These are phyloP conservation scores for Eulacestoma nigropectus DNA, from an alignment of 2,113 vertebrate species.

Conservation along the genomic window DNA sequence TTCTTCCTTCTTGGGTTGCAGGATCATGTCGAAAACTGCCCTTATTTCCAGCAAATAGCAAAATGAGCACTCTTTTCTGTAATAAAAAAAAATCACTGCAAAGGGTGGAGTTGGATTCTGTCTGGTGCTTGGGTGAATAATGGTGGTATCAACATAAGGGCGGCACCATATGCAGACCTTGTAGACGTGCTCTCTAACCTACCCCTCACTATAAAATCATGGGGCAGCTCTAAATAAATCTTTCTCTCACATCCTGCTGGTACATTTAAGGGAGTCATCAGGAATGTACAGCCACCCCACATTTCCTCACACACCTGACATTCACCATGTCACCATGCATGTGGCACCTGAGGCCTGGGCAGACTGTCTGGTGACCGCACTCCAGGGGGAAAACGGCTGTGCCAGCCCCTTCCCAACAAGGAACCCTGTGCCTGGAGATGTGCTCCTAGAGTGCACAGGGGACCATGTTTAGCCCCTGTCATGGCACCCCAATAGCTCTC, in stretches of 20 bases:
- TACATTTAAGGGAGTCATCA: not conserved
- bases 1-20: not conserved
- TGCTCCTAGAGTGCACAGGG: not conserved
- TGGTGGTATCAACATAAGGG: fast-evolving
- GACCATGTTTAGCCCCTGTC: not conserved
- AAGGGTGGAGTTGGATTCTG: fast-evolving
- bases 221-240: not conserved
- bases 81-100: not conserved
- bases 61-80: not conserved
- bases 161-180: fast-evolving
- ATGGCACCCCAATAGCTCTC: not conserved
- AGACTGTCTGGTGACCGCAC: fast-evolving
- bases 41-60: not conserved
- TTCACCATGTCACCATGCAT: fast-evolving
- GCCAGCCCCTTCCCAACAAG: not conserved
- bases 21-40: not conserved
- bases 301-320: fast-evolving
- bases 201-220: not conserved
- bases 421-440: not conserved
- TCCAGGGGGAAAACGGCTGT: fast-evolving
- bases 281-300: fast-evolving
- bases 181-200: fast-evolving
- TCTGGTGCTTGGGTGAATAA: not conserved
- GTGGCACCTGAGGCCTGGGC: fast-evolving
- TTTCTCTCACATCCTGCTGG: not conserved